Evolutionary conservation across 2,888 invertebrate species (phyloP), one percentile per base, ranked within the genome.

Genomic region (Dioctria rufipes): DNA sequence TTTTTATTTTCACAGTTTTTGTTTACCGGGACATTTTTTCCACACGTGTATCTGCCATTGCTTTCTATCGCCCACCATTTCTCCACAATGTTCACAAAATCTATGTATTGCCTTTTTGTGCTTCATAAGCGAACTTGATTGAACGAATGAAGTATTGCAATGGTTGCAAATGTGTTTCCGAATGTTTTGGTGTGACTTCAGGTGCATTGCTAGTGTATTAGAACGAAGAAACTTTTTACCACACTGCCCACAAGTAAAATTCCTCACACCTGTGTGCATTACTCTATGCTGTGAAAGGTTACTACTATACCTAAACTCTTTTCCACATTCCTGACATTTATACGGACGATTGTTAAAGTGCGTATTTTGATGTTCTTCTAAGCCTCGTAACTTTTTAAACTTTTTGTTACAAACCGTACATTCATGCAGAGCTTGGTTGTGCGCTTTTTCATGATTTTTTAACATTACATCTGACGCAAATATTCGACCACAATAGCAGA

Each of bases 151-250:
- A n/a, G 80, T 77, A 37, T 61, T 54, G 78, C 85, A 84, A 79
- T 80, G 81, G 60, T 83, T 63, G 79, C 85, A 85, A 3, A 69
- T 54, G 65, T 80, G 83, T n/a, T 83, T 84, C 37, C 81, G 81
- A 40, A 83, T 81, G 60, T 84, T 82, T 6, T 78, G 69, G 79
- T 85, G 84, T 3, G 82, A 83, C 42, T 83, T 80, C 71, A 85
- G 81, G 81, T 87, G 86, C 77, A 84, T 85, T 9, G 84, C 83
- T 83, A 86, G 84, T 80, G 86, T 86, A 60, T 85, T 85, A 6
- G 85, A 84, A 51, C 86, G 84, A 46, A 86, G 83, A 81, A 87
- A 87, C 4, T 83, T 85, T 6, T 83, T 82, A 9, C 82, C 78
- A 80, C 84, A 84, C 43, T 84, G 81, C 37, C 82, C 79, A 67